phyloP scores from a whole-genome alignment of 2,888 invertebrate species.

The Buathra laborator region DNA sequence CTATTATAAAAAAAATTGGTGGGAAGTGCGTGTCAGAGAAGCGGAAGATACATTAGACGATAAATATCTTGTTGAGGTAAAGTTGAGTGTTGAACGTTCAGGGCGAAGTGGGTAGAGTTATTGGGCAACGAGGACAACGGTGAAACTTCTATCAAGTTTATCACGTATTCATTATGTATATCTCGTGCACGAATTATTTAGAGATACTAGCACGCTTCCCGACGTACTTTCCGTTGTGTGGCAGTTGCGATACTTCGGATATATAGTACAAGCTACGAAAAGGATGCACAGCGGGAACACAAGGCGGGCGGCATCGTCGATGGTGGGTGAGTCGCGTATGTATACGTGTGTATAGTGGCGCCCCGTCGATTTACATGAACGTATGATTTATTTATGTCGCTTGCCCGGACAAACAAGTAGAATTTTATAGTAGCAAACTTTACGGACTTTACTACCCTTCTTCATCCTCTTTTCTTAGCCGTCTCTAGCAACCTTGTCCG shows the following conservation, averaged over 20 bases:
- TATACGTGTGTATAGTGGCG: conserved; percentile 34
- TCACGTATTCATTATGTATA: conserved; percentile 54
- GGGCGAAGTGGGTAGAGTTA: neutral
- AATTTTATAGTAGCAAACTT: conserved; percentile 78
- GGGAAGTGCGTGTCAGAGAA: neutral
- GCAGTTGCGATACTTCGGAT: conserved; percentile 3
- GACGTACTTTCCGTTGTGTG: conserved; percentile 26
- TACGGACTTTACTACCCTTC: conserved; percentile 69
- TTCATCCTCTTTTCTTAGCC: conserved; percentile 27
- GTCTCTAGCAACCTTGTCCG: conserved; percentile 32
- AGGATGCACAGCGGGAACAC: conserved; percentile 29
- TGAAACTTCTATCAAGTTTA: conserved; percentile 33
- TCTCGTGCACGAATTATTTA: conserved; percentile 27
- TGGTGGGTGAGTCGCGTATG: conserved; percentile 28
- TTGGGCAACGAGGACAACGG: neutral
- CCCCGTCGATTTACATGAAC: conserved; percentile 74
- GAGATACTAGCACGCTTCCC: neutral
- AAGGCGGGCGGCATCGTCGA: conserved; percentile 38
- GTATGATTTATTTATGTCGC: conserved; percentile 78
- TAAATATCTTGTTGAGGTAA: neutral
- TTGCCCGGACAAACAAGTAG: conserved; percentile 74
- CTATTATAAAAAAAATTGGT: neutral
- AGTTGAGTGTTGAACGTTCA: neutral
- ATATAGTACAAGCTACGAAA: neutral
- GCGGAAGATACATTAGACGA: neutral